Conservation (phyloP, 2,797 vertebrate species). For the Sebastes minor region DNA sequence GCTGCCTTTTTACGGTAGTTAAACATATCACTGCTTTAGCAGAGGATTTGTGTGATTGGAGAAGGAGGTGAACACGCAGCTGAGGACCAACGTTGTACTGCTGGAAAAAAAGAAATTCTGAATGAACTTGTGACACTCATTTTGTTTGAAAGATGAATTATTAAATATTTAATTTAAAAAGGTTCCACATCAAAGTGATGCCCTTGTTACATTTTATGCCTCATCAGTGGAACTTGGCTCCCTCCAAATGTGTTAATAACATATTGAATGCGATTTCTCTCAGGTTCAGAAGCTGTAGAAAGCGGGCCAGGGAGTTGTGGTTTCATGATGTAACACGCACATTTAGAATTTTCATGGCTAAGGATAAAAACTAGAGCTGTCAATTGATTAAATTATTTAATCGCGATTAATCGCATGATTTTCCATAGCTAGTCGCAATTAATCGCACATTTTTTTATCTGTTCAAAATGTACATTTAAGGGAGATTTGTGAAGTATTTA, state of each 20-base stretch:
- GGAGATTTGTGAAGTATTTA: background rate
- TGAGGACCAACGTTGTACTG: background rate
- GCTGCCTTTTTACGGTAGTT: constrained; percentile 14
- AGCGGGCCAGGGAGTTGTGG: background rate
- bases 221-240: constrained; percentile 12
- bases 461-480: background rate
- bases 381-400: background rate
- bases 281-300: constrained; percentile 12
- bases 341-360: background rate
- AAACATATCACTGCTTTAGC: constrained; percentile 24
- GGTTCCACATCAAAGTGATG: constrained; percentile 1
- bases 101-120: background rate
- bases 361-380: background rate
- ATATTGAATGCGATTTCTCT: constrained; percentile 14
- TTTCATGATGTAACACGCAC: constrained; percentile 6
- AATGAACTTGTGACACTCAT: constrained; percentile 14
- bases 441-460: background rate
- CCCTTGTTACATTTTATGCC: constrained; percentile 7
- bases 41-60: constrained; percentile 12
- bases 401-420: background rate
- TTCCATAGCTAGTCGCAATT: background rate
- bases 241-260: constrained; percentile 32
- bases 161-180: constrained; percentile 34
- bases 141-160: constrained; percentile 24
- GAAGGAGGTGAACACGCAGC: constrained; percentile 9